Evolutionary conservation across 2,113 vertebrate genomes (phyloP), one percentile per base, ranked within the genome.

Genomic region (Nansenia antarctica): DNA sequence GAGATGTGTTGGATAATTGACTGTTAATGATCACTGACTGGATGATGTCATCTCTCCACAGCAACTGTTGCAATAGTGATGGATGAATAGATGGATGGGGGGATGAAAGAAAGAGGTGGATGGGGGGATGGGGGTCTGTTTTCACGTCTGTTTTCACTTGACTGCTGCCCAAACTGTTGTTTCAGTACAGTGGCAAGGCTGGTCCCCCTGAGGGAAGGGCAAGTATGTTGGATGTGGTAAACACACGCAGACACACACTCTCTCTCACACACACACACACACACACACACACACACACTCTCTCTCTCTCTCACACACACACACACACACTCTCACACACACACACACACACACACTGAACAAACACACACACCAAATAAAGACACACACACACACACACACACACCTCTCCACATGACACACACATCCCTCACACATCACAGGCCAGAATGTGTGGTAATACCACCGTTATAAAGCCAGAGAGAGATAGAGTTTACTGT

Each of bases 401-500:
- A 18, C 42, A 47, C 42, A 47, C 15, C n/a, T 47, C 42, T 31
- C 8, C 35, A 9, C 32, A 9, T 34, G 8, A 62, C n/a, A 70
- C n/a, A n/a, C n/a, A 30, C 18, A n/a, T n/a, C n/a, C n/a, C 11
- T 35, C 30, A 27, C 31, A 2, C 32, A 30, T 6, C 4, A 18
- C 32, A 52, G 3, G 20, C 9, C n/a, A 14, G 57, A 53, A 27
- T 47, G 30, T 65, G 60, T 65, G 45, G 22, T 62, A 3, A 1
- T 24, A 3, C 14, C 12, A 37, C 2, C 1, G 7, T 37, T 37
- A 42, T 15, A 62, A 26, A 39, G 12, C 18, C 26, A 31, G 12
- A 29, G 18, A n/a, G 14, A 20, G 15, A 8, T 15, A 18, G 9
- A 63, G 20, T 45, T 73, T 73, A 60, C 68, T 68, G 42, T 77